Evolutionary conservation across 2,888 invertebrate genomes (phyloP).

Genomic region (Dolichopus griseipennis): DNA sequence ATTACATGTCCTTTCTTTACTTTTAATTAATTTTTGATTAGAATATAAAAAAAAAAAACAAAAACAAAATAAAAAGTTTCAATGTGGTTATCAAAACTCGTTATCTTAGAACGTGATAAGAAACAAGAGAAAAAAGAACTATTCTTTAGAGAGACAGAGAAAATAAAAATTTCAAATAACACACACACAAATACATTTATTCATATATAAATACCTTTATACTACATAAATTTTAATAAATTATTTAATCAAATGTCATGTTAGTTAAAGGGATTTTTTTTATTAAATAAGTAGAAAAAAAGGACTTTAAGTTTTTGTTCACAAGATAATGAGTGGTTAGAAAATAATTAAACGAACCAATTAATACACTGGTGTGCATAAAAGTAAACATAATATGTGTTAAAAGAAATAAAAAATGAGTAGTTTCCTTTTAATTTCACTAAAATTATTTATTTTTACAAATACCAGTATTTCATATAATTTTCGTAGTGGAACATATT

Average conservation of each 20-base stretch:
- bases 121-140: background rate
- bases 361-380: too few relatives aligned
- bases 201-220: too few relatives aligned
- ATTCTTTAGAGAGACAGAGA: background rate
- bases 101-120: background rate
- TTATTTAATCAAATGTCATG: slow-evolving; percentile 6
- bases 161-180: background rate
- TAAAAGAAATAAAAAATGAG: too few relatives aligned
- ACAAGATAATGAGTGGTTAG: too few relatives aligned
- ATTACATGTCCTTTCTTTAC: background rate
- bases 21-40: background rate
- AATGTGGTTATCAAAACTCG: background rate
- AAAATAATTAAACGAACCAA: too few relatives aligned
- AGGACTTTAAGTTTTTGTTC: background rate
- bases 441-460: too few relatives aligned
- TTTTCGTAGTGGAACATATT: too few relatives aligned
- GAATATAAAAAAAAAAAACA: background rate
- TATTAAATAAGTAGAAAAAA: background rate
- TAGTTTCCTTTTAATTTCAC: too few relatives aligned
- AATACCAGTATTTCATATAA: too few relatives aligned
- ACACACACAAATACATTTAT: background rate
- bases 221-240: background rate
- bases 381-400: too few relatives aligned
- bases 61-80: background rate
- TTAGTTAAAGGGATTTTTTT: background rate